Base-by-base conservation (phyloP, 2,113 vertebrate species). In the Poeciliopsis occidentalis region DNA sequence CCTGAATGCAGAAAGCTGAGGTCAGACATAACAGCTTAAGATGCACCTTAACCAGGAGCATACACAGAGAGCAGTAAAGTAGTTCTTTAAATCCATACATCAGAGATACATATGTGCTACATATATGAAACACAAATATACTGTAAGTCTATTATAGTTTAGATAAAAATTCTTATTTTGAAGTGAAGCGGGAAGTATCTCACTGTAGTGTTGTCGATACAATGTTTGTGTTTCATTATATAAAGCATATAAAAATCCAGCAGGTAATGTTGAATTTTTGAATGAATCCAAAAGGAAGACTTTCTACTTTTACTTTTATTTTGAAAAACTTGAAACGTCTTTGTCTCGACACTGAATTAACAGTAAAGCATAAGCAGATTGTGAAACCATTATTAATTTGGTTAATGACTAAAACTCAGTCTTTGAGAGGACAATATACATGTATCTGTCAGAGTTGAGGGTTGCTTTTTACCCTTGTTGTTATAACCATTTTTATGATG, bases 11-110 rank as follows among this genome's bases (percentile, higher is more conserved):
- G 90, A 82, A 83, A 82, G 73, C 68, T 61, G 6, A 22, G 62
- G 80, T 66, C n/a, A 2, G 87, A 76, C 84, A 41, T 41, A 91
- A 82, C 86, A 79, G 67, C 81, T 82, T 80, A 80, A 2, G 64
- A 39, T 64, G 63, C 67, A 72, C 80, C 75, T 60, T 65, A 34
- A 39, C 69, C 30, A 1, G 65, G 80, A n/a, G 65, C n/a, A 54
- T 54, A n/a, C 19, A 72, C 32, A n/a, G 60, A 34, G 34, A 22
- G 44, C 63, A 34, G 31, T 54, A 47, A 15, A 73, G 44, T 3
- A 19, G 27, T 24, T 60, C 61, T 19, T 27, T 4, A 24, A n/a
- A 12, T 51, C 15, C 37, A 29, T n/a, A 47, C 5, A 19, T 47
- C 26, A 29, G 63, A 47, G 17, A 6, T 47, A 17, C 17, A 19